Evolutionary conservation across 2,888 invertebrate genomes (phyloP).

Genomic region (Xestia rhomboidea): DNA sequence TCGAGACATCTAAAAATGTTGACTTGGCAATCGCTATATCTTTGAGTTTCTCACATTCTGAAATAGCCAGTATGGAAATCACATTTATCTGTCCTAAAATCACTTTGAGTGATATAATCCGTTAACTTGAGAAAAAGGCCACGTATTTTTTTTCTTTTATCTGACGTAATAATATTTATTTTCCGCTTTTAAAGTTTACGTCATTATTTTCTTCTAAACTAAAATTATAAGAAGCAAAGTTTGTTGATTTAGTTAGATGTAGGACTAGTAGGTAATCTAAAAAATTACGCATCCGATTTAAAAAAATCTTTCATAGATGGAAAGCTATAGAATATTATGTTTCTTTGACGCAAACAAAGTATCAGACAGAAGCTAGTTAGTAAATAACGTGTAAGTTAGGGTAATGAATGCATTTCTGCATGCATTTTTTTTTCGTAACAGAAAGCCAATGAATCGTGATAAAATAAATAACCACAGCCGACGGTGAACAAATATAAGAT

Average conservation of each 20-base stretch:
- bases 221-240: too few species aligned
- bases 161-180: neutral
- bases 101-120: neutral
- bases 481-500: too few species aligned
- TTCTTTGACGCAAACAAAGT: neutral
- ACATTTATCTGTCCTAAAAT: neutral
- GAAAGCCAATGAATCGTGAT: slow-evolving; percentile 1
- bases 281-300: too few species aligned
- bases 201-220: too few species aligned
- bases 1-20: neutral
- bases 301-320: neutral
- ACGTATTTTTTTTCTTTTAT: neutral
- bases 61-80: neutral
- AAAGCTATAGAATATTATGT: neutral
- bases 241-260: too few species aligned
- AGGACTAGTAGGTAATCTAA: too few species aligned
- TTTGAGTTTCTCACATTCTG: neutral
- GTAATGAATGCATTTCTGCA: neutral
- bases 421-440: neutral
- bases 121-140: neutral
- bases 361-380: neutral
- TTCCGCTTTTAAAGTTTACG: too few species aligned
- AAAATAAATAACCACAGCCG: neutral
- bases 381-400: neutral
- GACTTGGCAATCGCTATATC: neutral